phyloP scores from a whole-genome alignment of 1,140 invertebrate species.

The Lutraria rhynchaena region DNA sequence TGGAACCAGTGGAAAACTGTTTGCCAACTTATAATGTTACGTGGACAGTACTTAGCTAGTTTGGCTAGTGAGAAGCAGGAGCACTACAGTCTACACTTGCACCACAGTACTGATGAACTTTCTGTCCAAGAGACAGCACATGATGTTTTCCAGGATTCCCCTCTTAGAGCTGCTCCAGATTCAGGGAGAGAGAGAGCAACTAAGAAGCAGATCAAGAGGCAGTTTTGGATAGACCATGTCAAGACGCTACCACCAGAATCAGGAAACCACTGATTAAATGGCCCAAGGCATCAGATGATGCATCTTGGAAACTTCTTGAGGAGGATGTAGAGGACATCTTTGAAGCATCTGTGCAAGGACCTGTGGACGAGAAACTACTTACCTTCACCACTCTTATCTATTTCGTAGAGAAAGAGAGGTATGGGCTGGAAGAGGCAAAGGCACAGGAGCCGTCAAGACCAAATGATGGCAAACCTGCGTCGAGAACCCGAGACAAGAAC shows the following conservation, averaged over 20 bases:
- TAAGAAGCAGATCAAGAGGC: not conserved
- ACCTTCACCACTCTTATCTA: conserved; percentile 34
- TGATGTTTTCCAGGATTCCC: not conserved
- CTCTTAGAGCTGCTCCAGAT: conserved; percentile 32
- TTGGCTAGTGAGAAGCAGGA: conserved; percentile 47
- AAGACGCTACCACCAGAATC: conserved; percentile 3
- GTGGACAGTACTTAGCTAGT: not conserved
- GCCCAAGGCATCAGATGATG: conserved; percentile 35
- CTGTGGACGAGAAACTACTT: conserved; percentile 12
- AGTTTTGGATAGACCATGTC: conserved; percentile 24
- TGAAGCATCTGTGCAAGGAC: conserved; percentile 43
- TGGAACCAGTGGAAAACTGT: conserved; percentile 20
- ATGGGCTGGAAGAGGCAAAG: conserved; percentile 4
- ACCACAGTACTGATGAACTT: conserved; percentile 35
- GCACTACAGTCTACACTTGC: conserved; percentile 32
- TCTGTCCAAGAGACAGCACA: conserved; percentile 36
- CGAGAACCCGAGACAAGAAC: conserved; percentile 14
- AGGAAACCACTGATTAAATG: conserved; percentile 31
- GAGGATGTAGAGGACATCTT: conserved; percentile 31
- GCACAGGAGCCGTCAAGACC: not conserved
- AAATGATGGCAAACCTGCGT: not conserved
- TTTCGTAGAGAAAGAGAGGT: conserved; percentile 28
- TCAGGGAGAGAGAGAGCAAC: conserved; percentile 8
- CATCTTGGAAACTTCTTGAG: conserved; percentile 21
- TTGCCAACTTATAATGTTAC: conserved; percentile 24